phyloP scores from a whole-genome alignment of 2,888 invertebrate genomes.

The Neelides folsomi region DNA sequence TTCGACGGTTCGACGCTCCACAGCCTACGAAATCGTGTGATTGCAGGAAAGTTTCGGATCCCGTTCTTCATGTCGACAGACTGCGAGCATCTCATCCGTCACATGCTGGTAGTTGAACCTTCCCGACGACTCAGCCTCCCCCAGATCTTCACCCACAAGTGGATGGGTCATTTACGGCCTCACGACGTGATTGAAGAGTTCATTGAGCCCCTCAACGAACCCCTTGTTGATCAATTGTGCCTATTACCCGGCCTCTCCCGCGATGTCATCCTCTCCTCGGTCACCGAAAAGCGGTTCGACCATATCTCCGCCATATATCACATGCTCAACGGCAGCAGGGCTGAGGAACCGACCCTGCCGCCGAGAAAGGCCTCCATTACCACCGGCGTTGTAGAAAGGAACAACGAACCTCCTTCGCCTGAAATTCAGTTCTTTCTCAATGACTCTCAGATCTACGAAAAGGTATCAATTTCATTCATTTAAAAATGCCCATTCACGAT shows the following conservation, averaged over 20 bases:
- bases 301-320: slow-evolving; percentile 90
- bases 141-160: slow-evolving; percentile 82
- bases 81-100: slow-evolving; percentile 85
- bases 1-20: slow-evolving; percentile 90
- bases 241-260: slow-evolving; percentile 62
- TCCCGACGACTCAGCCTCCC: slow-evolving; percentile 75
- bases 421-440: slow-evolving; percentile 38
- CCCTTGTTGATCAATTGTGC: slow-evolving; percentile 69
- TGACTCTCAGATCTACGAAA: slow-evolving; percentile 48
- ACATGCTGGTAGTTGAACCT: slow-evolving; percentile 90
- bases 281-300: slow-evolving; percentile 72
- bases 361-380: slow-evolving; percentile 33
- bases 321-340: slow-evolving; percentile 56
- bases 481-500: no score
- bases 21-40: slow-evolving; percentile 74
- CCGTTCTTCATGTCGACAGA: slow-evolving; percentile 96
- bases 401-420: slow-evolving; percentile 19
- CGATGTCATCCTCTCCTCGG: slow-evolving; percentile 61
- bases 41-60: slow-evolving; percentile 88
- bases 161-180: slow-evolving; percentile 48
- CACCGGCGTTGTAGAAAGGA: slow-evolving; percentile 32
- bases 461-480: slow-evolving; percentile 38
- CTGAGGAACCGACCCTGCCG: slow-evolving; percentile 26
- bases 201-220: slow-evolving; percentile 46
- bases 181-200: slow-evolving; percentile 30